Conservation (phyloP, 53 echinoderm and acorn worm species). For the Crossaster papposus region DNA sequence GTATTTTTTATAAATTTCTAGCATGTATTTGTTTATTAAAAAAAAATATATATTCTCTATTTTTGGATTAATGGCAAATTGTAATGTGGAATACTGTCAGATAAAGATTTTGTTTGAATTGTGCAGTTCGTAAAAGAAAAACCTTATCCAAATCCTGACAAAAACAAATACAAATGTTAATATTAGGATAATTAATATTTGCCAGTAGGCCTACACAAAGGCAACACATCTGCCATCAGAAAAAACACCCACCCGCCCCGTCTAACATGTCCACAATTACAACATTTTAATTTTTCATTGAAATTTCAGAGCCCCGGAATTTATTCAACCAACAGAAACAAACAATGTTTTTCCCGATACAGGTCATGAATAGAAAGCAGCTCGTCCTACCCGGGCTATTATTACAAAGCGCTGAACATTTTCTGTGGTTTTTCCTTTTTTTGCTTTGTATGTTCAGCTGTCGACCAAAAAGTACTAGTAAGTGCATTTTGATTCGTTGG, state of each 20-base stretch:
- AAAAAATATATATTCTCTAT: background rate
- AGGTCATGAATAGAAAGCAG: background rate
- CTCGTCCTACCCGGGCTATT: background rate
- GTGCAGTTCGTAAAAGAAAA: too few species aligned
- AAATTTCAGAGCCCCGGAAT: too few species aligned
- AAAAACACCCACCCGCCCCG: background rate
- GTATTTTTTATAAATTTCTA: background rate
- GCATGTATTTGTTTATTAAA: background rate
- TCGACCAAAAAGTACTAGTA: too few species aligned
- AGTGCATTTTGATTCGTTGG: background rate
- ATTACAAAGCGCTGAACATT: background rate
- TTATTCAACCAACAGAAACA: background rate
- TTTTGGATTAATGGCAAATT: background rate
- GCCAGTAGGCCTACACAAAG: too few species aligned
- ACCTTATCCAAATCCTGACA: too few species aligned
- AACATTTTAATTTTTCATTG: background rate
- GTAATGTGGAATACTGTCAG: background rate
- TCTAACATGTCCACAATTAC: background rate
- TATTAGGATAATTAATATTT: too few species aligned
- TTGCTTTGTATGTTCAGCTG: constrained; percentile 10
- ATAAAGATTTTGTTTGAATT: too few species aligned
- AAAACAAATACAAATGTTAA: too few species aligned
- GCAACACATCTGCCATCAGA: too few species aligned
- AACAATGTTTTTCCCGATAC: background rate
- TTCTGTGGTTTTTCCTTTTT: background rate